A percentile compares a stretch with the other conserved stretches of the same genome.
Evolutionary conservation across 2,888 invertebrate genomes (phyloP).

Genomic region (Coleophora flavipennella): DNA sequence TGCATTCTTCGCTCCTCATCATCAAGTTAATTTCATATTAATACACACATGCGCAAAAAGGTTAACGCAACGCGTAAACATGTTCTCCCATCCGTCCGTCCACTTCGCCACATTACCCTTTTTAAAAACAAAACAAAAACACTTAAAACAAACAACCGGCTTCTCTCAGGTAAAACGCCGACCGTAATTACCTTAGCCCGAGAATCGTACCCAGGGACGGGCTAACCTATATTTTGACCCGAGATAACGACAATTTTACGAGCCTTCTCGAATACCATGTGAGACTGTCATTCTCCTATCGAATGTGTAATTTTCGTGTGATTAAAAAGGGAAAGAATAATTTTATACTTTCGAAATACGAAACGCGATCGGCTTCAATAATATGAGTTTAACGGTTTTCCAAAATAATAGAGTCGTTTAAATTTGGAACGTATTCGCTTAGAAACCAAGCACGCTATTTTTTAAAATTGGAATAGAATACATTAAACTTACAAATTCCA

Average conservation of each 20-base stretch:
- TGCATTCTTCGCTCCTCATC: no score
- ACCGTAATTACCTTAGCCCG: conserved; percentile 39
- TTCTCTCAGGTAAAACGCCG: conserved; percentile 43
- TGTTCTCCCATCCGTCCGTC: no score
- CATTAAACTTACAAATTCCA: conserved; percentile 51
- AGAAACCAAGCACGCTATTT: conserved; percentile 37
- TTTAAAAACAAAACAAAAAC: conserved; percentile 32
- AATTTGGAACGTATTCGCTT: conserved; percentile 38
- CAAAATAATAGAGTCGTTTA: conserved; percentile 27
- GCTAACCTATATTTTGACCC: conserved; percentile 57
- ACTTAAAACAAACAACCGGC: conserved; percentile 44
- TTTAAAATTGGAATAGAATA: conserved; percentile 42
- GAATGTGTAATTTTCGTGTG: conserved; percentile 21
- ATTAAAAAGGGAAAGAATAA: conserved; percentile 1
- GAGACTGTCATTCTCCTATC: conserved; percentile 28
- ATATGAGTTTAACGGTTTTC: conserved; percentile 3
- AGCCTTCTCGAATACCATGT: conserved; percentile 19
- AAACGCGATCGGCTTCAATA: no score
- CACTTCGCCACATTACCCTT: not conserved
- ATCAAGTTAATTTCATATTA: no score
- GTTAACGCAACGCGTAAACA: not conserved
- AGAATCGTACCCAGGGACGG: conserved; percentile 28
- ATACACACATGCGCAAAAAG: not conserved
- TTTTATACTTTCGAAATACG: no score
- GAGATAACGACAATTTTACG: conserved; percentile 40